Conservation (phyloP, 2,797 vertebrate species). For the Gila robusta region DNA sequence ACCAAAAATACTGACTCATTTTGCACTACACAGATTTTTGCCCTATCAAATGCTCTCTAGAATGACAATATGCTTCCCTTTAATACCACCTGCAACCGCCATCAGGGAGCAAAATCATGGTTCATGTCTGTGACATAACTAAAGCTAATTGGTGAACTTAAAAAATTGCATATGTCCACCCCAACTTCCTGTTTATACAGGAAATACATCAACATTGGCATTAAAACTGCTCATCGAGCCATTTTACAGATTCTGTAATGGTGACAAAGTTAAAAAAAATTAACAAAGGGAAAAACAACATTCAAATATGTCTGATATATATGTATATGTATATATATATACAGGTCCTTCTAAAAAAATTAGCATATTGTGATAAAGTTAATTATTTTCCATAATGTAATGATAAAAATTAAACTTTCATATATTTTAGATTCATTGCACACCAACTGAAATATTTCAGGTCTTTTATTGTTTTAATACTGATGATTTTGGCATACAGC, state of each 20-base stretch:
- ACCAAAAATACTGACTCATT: not conserved
- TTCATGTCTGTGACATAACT: not conserved
- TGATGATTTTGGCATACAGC: no score
- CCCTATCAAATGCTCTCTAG: not conserved
- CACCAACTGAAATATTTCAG: no score
- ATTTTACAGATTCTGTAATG: not conserved
- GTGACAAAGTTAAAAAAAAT: not conserved
- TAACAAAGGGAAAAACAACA: not conserved
- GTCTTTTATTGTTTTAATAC: no score
- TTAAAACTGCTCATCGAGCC: not conserved
- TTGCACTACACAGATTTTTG: not conserved
- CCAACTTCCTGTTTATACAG: not conserved
- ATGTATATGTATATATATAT: not conserved
- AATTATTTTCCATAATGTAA: no score
- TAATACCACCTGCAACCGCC: not conserved
- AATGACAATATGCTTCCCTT: not conserved
- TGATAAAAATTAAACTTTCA: no score
- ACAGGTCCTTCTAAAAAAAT: no score
- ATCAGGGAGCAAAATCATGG: not conserved
- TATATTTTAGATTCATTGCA: no score
- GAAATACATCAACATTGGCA: not conserved
- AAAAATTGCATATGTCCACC: not conserved
- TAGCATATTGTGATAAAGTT: no score
- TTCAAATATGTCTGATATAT: no score
- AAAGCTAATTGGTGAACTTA: not conserved